phyloP scores from a whole-genome alignment of 2,888 invertebrate species.

The Eupithecia vulgata region DNA sequence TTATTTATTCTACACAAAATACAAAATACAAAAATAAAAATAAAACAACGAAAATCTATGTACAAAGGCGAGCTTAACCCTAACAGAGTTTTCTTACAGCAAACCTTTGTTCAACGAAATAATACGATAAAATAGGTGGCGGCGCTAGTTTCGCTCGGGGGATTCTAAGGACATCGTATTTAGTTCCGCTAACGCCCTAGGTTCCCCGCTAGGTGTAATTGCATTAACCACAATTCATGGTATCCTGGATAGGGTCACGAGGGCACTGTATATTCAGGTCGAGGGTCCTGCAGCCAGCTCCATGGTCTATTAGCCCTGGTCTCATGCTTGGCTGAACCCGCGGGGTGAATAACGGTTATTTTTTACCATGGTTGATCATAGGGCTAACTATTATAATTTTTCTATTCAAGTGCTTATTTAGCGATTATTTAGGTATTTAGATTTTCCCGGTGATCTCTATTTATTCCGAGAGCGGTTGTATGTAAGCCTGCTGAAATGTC shows the following conservation, averaged over 20 bases:
- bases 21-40: too few relatives aligned
- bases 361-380: background rate
- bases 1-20: too few relatives aligned
- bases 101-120: too few relatives aligned
- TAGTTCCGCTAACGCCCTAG: constrained; percentile 29
- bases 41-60: too few relatives aligned
- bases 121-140: too few relatives aligned
- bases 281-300: constrained; percentile 37
- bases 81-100: too few relatives aligned
- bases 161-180: background rate
- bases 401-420: background rate
- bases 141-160: too few relatives aligned
- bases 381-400: background rate
- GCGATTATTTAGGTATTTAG: background rate
- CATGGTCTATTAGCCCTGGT: constrained; percentile 19
- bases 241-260: constrained; percentile 63
- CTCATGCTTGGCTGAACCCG: constrained; percentile 15
- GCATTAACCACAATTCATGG: constrained; percentile 75
- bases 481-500: background rate
- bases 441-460: background rate
- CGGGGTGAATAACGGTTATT: constrained; percentile 6
- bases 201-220: constrained; percentile 62
- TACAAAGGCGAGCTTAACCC: too few relatives aligned
- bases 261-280: constrained; percentile 61
- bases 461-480: background rate